Base-by-base conservation (phyloP, 2,113 vertebrate species). In the Plectropomus leopardus region DNA sequence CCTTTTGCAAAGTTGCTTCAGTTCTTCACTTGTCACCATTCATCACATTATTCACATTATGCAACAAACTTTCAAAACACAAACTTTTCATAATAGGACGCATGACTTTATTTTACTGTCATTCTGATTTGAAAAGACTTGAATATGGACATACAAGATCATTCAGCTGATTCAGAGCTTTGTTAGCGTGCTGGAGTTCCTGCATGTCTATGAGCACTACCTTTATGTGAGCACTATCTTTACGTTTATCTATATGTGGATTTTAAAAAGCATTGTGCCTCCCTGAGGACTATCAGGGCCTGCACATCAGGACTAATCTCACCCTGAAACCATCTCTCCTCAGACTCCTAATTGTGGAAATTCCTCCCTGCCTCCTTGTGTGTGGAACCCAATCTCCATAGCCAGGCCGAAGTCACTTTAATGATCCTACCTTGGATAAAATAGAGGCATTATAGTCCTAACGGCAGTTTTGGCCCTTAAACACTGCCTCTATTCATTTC, bases 401-500 rank as follows among this genome's bases (percentile, higher is more conserved):
- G 71, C 79, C 79, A 65, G 68, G 74, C 86, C 77, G 53, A 65
- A 77, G 91, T 77, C 64, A 82, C 90, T 93, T 91, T 91, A 93
- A 92, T 92, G 87, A 93, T 88, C 84, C 87, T 89, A 84, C 86
- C 88, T 65, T 30, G 82, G 89, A 90, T 87, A 92, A 95, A 95
- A 94, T 86, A 88, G 92, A 89, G 80, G 89, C 91, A 91, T 95
- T 94, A 93, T 95, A 86, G 91, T 94, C 86, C 89, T 79, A 88
- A 90, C 28, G 59, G 86, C 68, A 69, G 54, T 81, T 83, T 90
- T 94, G 94, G 92, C 93, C 80, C 85, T 65, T 54, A 88, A 88
- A 95, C 94, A 95, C 93, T 90, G 90, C 79, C 77, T 84, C 91
- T 13, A 94, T 95, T 95, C 93, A 94, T 94, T 78, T 88, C 68